Conservation (phyloP, 2,888 invertebrate genomes). For the Cerceris rybyensis region DNA sequence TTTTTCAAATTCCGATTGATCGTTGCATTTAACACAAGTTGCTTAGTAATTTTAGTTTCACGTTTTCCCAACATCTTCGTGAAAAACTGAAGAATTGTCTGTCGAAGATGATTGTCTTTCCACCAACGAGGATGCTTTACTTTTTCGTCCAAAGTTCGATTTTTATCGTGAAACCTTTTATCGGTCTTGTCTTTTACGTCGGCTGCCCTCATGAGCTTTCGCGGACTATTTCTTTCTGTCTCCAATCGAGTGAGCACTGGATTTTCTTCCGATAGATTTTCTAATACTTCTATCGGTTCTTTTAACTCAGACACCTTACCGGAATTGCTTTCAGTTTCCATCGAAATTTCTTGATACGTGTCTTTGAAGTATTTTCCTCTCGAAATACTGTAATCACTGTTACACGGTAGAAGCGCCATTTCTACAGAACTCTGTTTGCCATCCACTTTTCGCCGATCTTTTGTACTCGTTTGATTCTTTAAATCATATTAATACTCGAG, state of each 20-base stretch:
- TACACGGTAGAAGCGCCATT: conserved; percentile 43
- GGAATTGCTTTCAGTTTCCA: conserved; percentile 34
- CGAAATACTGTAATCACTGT: not conserved
- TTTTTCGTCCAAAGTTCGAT: conserved; percentile 8
- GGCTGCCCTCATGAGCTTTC: too few relatives aligned
- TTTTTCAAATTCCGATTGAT: not conserved
- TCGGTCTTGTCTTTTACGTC: not conserved
- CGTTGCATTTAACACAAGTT: not conserved
- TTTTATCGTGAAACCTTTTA: not conserved
- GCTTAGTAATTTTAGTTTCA: not conserved
- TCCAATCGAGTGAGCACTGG: conserved; percentile 7
- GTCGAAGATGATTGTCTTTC: conserved; percentile 33
- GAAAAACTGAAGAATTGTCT: conserved; percentile 52
- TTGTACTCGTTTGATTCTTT: not conserved
- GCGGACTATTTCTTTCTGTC: conserved; percentile 13
- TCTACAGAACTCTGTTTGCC: conserved; percentile 64
- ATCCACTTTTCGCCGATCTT: conserved; percentile 39
- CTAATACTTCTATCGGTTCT: not conserved
- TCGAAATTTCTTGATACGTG: conserved; percentile 20
- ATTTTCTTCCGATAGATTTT: conserved; percentile 5
- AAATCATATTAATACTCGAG: not conserved
- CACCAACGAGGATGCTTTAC: conserved; percentile 31
- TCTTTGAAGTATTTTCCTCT: not conserved
- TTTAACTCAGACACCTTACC: not conserved
- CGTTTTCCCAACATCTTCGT: conserved; percentile 43